Evolutionary conservation across 2,797 vertebrate genomes (phyloP).

Genomic region (Lacerta agilis): DNA sequence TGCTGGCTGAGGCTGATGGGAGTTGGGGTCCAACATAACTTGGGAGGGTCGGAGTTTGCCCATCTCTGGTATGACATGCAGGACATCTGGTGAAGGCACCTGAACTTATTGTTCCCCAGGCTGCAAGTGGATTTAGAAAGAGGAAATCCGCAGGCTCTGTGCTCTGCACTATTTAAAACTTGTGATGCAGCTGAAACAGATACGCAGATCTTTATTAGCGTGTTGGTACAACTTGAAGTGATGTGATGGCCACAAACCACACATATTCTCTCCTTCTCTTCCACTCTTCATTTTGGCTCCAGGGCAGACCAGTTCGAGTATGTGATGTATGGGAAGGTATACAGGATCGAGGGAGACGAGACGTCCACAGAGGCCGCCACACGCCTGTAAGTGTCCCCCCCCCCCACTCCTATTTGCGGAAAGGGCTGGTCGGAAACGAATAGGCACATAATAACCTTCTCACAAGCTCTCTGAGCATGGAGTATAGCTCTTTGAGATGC

Average conservation of each 20-base stretch:
- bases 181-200: background rate
- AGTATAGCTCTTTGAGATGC: background rate
- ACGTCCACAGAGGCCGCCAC: conserved; percentile 98
- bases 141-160: no score
- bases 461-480: background rate
- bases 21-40: no score
- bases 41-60: no score
- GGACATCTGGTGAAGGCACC: background rate
- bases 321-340: conserved; percentile 98
- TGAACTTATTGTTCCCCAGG: background rate
- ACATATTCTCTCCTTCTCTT: background rate
- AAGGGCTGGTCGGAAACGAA: background rate
- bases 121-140: background rate
- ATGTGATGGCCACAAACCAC: no score
- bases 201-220: background rate
- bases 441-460: background rate
- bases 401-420: no score
- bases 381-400: conserved; percentile 87
- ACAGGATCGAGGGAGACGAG: conserved; percentile 97
- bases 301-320: conserved; percentile 99
- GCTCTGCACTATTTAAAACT: background rate
- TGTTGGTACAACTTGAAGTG: no score
- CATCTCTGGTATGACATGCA: no score
- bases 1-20: no score
- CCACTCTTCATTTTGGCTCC: rapidly evolving